phyloP scores from a whole-genome alignment of 2,797 vertebrate genomes.

The Coccyzus lansbergi region DNA sequence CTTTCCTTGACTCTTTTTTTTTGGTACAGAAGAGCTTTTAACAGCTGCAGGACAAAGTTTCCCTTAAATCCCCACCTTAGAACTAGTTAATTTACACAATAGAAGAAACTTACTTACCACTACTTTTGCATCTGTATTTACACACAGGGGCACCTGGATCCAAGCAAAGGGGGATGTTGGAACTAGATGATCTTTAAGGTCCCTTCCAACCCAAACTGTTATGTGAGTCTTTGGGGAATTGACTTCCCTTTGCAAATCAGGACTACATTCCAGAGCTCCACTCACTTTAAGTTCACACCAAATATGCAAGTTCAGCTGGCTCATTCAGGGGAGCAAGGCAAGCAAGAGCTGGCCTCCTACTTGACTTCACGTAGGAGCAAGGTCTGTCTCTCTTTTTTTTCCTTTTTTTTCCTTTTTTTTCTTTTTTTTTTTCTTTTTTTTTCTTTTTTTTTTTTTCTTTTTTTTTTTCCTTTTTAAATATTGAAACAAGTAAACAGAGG shows the following conservation, averaged over 20 bases:
- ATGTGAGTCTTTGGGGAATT: not conserved
- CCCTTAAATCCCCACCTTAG: conserved; percentile 42
- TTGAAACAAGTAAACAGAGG: not conserved
- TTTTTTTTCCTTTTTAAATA: not conserved
- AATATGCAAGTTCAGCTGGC: conserved; percentile 19
- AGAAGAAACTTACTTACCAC: conserved; percentile 45
- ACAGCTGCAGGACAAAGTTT: conserved; percentile 55
- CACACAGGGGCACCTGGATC: conserved; percentile 50
- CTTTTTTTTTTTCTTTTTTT: not conserved
- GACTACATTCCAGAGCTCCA: conserved; percentile 48
- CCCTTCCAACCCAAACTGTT: too few relatives aligned
- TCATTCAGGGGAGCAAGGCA: not conserved
- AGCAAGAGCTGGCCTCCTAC: conserved; percentile 11
- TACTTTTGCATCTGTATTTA: conserved; percentile 48
- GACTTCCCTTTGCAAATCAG: conserved; percentile 36
- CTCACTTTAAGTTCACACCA: conserved; percentile 33
- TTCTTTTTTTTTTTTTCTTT: not conserved
- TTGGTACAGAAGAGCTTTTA: conserved; percentile 42
- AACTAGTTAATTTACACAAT: conserved; percentile 49
- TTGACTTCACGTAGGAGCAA: not conserved
- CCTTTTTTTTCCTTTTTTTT: too few relatives aligned
- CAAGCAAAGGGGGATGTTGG: not conserved
- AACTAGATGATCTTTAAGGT: too few relatives aligned
- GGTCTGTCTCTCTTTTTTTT: not conserved
- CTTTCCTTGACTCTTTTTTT: conserved; percentile 53